These are phyloP conservation scores for Lysandra coridon DNA, from an alignment of 2,888 invertebrate genomes.

Conservation along the genomic window DNA sequence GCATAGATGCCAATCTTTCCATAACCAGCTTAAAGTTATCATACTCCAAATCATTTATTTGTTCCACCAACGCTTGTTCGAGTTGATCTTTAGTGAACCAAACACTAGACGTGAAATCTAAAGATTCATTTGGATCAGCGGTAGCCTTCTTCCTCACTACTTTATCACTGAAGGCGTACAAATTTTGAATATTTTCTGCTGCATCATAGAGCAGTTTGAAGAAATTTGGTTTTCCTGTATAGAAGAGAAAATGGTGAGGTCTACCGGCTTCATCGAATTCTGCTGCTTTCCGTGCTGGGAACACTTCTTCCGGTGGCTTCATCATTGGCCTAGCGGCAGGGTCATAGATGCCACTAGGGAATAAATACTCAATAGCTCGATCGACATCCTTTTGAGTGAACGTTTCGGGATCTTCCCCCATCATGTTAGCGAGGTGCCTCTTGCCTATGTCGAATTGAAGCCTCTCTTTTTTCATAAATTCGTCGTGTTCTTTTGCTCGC, in stretches of 20 bases:
- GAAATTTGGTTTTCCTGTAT: slow-evolving; percentile 93
- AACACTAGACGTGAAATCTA: slow-evolving; percentile 63
- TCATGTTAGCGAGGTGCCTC: slow-evolving; percentile 98
- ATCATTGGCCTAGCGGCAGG: slow-evolving; percentile 92
- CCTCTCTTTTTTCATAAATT: slow-evolving; percentile 89
- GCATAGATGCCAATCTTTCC: slow-evolving; percentile 85
- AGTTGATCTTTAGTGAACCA: slow-evolving; percentile 86
- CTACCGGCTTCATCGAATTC: slow-evolving; percentile 95
- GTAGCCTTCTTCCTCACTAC: slow-evolving; percentile 82
- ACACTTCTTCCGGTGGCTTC: slow-evolving; percentile 94
- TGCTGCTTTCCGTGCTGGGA: slow-evolving; percentile 90
- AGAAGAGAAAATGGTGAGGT: slow-evolving; percentile 95
- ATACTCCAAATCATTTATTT: slow-evolving; percentile 85
- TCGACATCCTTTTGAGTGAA: slow-evolving; percentile 94
- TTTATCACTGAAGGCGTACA: slow-evolving; percentile 86
- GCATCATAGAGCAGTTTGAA: slow-evolving; percentile 90
- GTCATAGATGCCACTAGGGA: slow-evolving; percentile 96
- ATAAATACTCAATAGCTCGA: slow-evolving; percentile 94
- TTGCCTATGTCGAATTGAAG: slow-evolving; percentile 94
- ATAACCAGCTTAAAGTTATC: slow-evolving; percentile 85
- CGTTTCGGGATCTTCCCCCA: slow-evolving; percentile 95
- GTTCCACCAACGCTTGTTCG: slow-evolving; percentile 84
- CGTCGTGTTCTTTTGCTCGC: slow-evolving; percentile 88
- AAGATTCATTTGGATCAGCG: slow-evolving; percentile 80
- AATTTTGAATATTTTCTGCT: slow-evolving; percentile 83